Evolutionary conservation across 2,113 vertebrate genomes (phyloP).

Genomic region (Rynchops niger): DNA sequence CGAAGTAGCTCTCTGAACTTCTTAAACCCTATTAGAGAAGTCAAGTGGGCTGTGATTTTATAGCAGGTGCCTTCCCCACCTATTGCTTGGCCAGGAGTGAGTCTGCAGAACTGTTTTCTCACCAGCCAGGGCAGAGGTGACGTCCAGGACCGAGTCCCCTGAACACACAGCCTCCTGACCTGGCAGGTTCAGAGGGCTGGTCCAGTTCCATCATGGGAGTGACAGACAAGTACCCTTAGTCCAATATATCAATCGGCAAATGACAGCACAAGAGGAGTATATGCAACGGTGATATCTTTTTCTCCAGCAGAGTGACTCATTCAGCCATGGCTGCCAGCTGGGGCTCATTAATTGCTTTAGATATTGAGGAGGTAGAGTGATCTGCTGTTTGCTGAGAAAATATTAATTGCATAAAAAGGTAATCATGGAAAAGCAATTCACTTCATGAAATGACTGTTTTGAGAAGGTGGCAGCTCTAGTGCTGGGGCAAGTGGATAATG

Average conservation of each 20-base stretch:
- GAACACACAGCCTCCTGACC: background rate
- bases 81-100: background rate
- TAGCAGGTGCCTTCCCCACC: background rate
- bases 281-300: background rate
- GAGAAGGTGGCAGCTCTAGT: background rate
- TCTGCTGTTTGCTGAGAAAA: background rate
- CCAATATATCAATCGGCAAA: background rate
- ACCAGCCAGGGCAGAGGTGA: background rate
- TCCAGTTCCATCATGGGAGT: background rate
- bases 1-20: background rate
- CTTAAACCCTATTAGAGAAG: background rate
- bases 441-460: conserved; percentile 1
- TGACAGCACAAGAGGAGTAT: background rate
- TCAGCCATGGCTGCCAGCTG: background rate
- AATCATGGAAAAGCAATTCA: background rate
- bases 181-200: background rate
- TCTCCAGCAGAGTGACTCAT: conserved; percentile 36
- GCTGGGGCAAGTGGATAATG: conserved; percentile 41
- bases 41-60: background rate
- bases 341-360: background rate
- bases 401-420: conserved; percentile 46
- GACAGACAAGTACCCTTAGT: background rate
- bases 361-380: background rate
- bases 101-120: background rate
- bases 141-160: background rate